phyloP scores from a whole-genome alignment of 2,797 vertebrate species.

The Sparus aurata region DNA sequence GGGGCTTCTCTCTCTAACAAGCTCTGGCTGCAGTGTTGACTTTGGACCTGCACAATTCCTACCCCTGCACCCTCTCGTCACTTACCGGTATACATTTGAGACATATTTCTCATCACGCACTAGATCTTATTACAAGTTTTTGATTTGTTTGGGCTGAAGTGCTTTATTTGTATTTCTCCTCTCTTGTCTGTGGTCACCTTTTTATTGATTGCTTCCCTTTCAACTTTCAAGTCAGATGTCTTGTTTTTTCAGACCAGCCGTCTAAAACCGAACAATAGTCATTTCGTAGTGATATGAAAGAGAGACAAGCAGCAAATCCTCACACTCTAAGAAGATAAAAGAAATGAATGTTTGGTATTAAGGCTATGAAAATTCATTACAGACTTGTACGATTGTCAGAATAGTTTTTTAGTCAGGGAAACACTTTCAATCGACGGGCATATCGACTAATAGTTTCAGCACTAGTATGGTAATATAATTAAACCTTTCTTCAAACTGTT shows the following conservation, averaged over 20 bases:
- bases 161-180: conserved; percentile 51
- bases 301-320: not conserved
- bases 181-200: conserved; percentile 64
- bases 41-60: conserved; percentile 97
- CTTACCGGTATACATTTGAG: conserved; percentile 87
- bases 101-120: not conserved
- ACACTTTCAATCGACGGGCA: not conserved
- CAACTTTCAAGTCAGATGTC: conserved; percentile 42
- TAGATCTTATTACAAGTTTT: not conserved
- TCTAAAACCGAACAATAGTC: not conserved
- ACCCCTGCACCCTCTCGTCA: conserved; percentile 96
- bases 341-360: not conserved
- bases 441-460: not conserved
- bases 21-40: conserved; percentile 92
- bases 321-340: not conserved
- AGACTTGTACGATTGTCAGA: not conserved
- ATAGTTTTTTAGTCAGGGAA: not conserved
- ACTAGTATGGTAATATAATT: not conserved
- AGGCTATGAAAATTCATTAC: not conserved
- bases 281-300: not conserved
- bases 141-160: conserved; percentile 2
- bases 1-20: conserved; percentile 90
- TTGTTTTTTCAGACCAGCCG: not conserved
- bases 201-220: conserved; percentile 81
- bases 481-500: not conserved